Evolutionary conservation across 2,797 vertebrate genomes (phyloP).

Genomic region (Syngnathus rostellatus): DNA sequence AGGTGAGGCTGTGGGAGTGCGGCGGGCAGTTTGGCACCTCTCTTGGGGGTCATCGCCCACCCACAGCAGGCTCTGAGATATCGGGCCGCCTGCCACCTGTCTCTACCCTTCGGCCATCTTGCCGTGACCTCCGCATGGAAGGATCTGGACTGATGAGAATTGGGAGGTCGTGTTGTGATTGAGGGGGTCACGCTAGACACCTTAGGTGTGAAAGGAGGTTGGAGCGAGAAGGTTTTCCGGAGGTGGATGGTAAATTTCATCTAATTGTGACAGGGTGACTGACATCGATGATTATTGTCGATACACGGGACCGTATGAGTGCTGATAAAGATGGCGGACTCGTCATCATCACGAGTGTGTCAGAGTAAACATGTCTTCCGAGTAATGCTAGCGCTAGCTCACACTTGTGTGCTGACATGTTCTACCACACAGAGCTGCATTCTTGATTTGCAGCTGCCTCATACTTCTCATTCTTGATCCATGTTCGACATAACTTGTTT

Average conservation of each 20-base stretch:
- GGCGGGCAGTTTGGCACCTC: conserved; percentile 65
- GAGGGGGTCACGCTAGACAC: conserved; percentile 53
- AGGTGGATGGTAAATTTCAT: conserved; percentile 52
- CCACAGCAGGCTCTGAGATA: conserved; percentile 48
- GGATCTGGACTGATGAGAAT: not conserved
- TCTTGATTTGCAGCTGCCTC: conserved; percentile 27
- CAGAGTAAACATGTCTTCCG: conserved; percentile 59
- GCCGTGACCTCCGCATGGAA: not conserved
- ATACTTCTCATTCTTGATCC: not conserved
- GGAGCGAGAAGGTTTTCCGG: conserved; percentile 45
- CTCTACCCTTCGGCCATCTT: conserved; percentile 26
- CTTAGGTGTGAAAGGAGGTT: conserved; percentile 52
- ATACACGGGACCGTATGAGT: not conserved
- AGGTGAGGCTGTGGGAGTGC: conserved; percentile 57
- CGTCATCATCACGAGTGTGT: conserved; percentile 22
- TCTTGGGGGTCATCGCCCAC: conserved; percentile 40
- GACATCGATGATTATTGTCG: too few relatives aligned
- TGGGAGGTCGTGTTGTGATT: conserved; percentile 16
- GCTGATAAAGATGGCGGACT: conserved; percentile 32
- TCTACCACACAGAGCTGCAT: conserved; percentile 59
- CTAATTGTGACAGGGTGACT: not conserved
- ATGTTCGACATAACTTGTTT: not conserved
- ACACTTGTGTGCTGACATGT: conserved; percentile 70
- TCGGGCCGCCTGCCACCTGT: conserved; percentile 64
- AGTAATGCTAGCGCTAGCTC: conserved; percentile 58